Evolutionary conservation across 2,113 vertebrate species (phyloP), one percentile per base, ranked within the genome.

Genomic region (Notarius lentiginosus): DNA sequence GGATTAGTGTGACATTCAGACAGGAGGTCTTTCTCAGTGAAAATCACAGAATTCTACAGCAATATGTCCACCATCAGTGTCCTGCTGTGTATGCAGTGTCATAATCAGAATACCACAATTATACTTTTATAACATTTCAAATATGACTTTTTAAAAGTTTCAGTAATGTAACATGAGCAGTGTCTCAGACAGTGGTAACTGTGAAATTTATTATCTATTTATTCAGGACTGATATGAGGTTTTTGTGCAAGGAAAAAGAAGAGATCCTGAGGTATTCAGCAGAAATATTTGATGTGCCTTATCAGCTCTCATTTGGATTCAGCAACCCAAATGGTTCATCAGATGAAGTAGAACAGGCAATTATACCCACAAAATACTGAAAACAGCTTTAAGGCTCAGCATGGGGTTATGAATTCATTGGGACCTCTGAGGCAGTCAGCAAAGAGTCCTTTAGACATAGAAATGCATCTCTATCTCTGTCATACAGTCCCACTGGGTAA

Each of bases 321-420:
- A 91, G 89, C 89, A 90, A 88, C 66, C 92, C 91, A 87, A 87
- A 90, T 84, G 60, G 86, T 88, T 88, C 89, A 91, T 90, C 91
- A 92, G 92, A 93, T 92, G 90, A 89, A 91, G 91, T 91, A 91
- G 89, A 92, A 91, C 84, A 63, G 88, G 82, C 79, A 81, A 92
- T 93, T 93, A 93, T 90, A 90, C 86, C 91, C 91, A 93, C 92
- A 91, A 92, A 93, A 92, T 92, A 92, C 89, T 91, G 84, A 92
- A 79, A 83, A 88, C 86, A 87, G 30, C 82, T 47, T 79, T 87
- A 86, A 88, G 58, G 76, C 82, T 82, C 81, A 17, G 86, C 80
- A 89, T 86, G 85, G 73, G 30, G 58, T 82, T 84, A 30, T 79
- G 84, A 81, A 88, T 85, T 89, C 73, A 88, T 55, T 65, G 61